These are phyloP conservation scores for Acrobasis repandana DNA, from an alignment of 2,888 invertebrate species.

Conservation along the genomic window DNA sequence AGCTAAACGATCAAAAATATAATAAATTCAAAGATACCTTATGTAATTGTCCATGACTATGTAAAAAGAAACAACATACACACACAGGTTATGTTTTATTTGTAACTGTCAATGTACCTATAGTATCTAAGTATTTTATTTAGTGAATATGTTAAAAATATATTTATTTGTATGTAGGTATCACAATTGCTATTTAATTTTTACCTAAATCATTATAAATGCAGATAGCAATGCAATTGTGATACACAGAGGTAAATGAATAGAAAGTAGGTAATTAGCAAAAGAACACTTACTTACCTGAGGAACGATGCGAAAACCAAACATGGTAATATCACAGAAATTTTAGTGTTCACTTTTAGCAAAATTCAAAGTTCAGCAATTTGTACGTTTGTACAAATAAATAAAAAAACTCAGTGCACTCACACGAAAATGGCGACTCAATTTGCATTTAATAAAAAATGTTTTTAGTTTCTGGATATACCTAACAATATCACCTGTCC, in stretches of 20 bases:
- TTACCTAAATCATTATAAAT: no score
- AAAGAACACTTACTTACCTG: slow-evolving; percentile 37
- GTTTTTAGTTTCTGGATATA: not conserved
- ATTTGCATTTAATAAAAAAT: not conserved
- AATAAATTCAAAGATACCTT: no score
- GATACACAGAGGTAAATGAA: not conserved
- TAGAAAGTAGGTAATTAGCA: not conserved
- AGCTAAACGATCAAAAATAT: no score
- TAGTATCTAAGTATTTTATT: no score
- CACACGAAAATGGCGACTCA: slow-evolving; percentile 52
- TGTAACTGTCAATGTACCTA: no score
- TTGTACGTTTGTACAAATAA: slow-evolving; percentile 21
- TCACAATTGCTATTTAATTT: no score
- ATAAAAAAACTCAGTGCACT: slow-evolving; percentile 33
- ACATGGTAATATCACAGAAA: slow-evolving; percentile 42
- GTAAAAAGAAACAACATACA: no score
- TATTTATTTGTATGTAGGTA: no score
- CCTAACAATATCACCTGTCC: not conserved
- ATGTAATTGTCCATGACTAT: no score
- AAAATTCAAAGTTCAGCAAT: slow-evolving; percentile 12
- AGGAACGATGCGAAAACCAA: slow-evolving; percentile 47
- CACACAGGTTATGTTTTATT: no score
- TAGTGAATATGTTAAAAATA: no score
- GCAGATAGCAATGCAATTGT: not conserved
- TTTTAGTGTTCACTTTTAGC: slow-evolving; percentile 4